Evolutionary conservation across 2,113 vertebrate genomes (phyloP), one percentile per base, ranked within the genome.

Genomic region (Turdus rufiventris): DNA sequence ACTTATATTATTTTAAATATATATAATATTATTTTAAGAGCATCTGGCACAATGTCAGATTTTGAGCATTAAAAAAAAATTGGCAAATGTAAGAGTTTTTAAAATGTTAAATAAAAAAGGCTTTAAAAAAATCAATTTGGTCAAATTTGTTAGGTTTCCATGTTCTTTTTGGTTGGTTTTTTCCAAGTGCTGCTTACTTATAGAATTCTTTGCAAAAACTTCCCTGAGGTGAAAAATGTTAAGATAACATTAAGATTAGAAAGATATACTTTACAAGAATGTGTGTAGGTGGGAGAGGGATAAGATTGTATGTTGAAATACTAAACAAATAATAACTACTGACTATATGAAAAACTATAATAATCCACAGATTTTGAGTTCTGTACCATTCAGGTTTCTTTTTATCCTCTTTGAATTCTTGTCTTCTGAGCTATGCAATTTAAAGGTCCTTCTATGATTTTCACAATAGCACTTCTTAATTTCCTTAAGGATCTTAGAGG

Each of bases 181-280:
- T 77, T 45, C 34, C 5, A 60, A 67, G 31, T 29, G 36, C 19
- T 90, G 28, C 17, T 85, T 85, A 70, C 67, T 70, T 91, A 33
- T 6, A 87, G 33, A 58, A 43, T 67, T 81, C 80, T 60, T 83
- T 51, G 24, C 40, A 50, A 93, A 81, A 90, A 38, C 25, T 70
- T 90, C 51, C 53, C 82, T 14, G 29, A n/a, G 60, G 82, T 83
- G 42, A 85, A 96, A 96, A 83, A 72, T 73, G 67, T 88, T 82
- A 94, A 82, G 74, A 82, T 79, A 96, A 95, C 78, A 79, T 72
- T 90, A 85, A 92, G 93, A 96, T 93, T 79, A 96, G 67, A 70
- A 94, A 80, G 82, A 94, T 88, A 94, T 10, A 85, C 66, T 85
- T 95, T 51, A 70, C 58, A 90, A 91, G 94, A 95, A 93, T 90